A percentile compares a stretch with the other conserved stretches of the same genome.
phyloP scores from a whole-genome alignment of 2,888 invertebrate species.

The Brachyptera putata region DNA sequence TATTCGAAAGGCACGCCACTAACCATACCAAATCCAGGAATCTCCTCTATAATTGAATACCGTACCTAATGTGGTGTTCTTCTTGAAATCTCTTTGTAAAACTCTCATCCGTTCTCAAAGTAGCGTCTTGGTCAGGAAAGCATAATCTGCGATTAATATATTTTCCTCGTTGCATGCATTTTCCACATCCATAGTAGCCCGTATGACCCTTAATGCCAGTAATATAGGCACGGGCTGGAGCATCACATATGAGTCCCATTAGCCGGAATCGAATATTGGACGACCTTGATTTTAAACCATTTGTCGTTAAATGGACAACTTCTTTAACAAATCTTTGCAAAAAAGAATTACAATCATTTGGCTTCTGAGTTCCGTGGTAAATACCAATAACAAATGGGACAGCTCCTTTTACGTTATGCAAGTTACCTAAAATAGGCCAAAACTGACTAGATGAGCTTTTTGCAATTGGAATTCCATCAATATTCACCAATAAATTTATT shows the following conservation, averaged over 20 bases:
- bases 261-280: constrained; percentile 14
- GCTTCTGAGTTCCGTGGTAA: constrained; percentile 31
- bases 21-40: constrained; percentile 12
- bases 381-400: constrained; percentile 24
- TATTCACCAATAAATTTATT: constrained; percentile 3
- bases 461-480: constrained; percentile 33
- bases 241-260: constrained; percentile 29
- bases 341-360: constrained; percentile 26
- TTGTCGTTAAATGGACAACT: constrained; percentile 6
- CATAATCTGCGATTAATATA: constrained; percentile 19
- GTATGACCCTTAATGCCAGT: constrained; percentile 24
- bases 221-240: constrained; percentile 31
- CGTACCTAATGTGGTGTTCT: constrained; percentile 28
- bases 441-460: constrained; percentile 29
- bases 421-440: constrained; percentile 32
- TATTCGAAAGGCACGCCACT: background rate
- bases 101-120: constrained; percentile 25
- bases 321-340: constrained; percentile 27
- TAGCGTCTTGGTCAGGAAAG: constrained; percentile 11
- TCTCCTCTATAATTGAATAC: background rate
- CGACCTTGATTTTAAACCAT: constrained; percentile 15
- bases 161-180: constrained; percentile 25
- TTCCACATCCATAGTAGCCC: constrained; percentile 28
- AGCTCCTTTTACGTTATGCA: background rate
- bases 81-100: constrained; percentile 21